Evolutionary conservation across 1,140 invertebrate species (phyloP), one percentile per base, ranked within the genome.

Genomic region (Matsumurasca onukii): DNA sequence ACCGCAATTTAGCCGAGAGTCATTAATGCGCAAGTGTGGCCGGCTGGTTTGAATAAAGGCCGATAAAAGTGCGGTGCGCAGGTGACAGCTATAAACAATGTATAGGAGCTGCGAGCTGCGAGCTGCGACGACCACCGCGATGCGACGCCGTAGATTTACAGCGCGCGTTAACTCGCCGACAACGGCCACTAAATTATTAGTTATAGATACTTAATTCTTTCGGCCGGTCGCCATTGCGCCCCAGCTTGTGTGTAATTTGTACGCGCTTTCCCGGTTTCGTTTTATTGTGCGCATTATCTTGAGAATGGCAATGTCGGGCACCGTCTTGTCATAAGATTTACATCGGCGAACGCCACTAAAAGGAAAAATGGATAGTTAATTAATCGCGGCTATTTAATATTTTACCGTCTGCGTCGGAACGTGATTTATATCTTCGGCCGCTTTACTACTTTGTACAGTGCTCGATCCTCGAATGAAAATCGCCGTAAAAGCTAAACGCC

Each of bases 131-230:
- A 31, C 61, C 61, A 63, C 61, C 30, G 31, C 1, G 29, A 31
- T 20, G 51, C n/a, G n/a, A n/a, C n/a, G n/a, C n/a, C n/a, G 25
- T 17, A 1, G 31, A 63, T 63, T 31, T 63, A 63, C 39, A 27
- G 29, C 29, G 2, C 31, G 17, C 31, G 61, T 63, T 31, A 63
- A 63, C 29, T 31, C 2, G 12, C 31, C 61, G 61, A 63, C 61
- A 63, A 17, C 61, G 13, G 61, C 61, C 31, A 63, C 31, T 63
- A 63, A 63, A 63, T 63, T 63, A 63, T 63, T 63, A 63, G 61
- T 63, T 63, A 63, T 63, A 63, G 61, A 63, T 63, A 63, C 61
- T 63, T 63, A 63, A 63, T 63, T 63, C 31, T 61, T 63, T 63
- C 31, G 27, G 61, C 39, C 31, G 61, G 29, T 63, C 25, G 61